Base-by-base conservation (phyloP, 2,888 invertebrate species). In the Erannis defoliaria region DNA sequence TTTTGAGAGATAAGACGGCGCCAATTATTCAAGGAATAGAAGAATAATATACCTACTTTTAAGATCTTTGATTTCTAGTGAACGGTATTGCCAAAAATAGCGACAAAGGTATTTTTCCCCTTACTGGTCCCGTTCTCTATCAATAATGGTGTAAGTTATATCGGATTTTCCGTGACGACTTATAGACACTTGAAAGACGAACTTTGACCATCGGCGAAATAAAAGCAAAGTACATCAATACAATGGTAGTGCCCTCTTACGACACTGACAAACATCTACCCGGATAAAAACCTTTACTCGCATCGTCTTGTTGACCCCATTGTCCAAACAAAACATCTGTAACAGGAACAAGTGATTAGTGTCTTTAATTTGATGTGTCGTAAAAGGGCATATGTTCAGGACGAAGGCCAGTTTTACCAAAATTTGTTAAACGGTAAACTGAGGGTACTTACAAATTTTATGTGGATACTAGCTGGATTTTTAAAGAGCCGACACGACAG, bases 341-440 rank as follows among this genome's bases (percentile, higher is more conserved):
- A 31, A 12, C 33, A 45, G 31, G 37, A 21, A 31, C 50, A 29
- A 42, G 69, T 71, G 72, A 77, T 78, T 74, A 77, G 72, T 68
- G 58, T 66, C 38, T 51, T 49, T 56, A 62, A 62, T 62, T 51
- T 56, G 23, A 56, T 53, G 53, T 53, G 55, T 51, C 38, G 51
- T 60, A 60, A 60, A 60, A 43, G 42, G 37, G 43, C 12, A 48
- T 23, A 21, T 59, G 60, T 55, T 49, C 43, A 60, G n/a, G 29
- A 42, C 16, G 12, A n/a, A 33, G 45, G 18, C 45, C 55, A 9
- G 55, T 45, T 55, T 14, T 10, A 40, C 19, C 8, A 51, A 37
- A 5, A 26, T 18, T 37, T 23, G n/a, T 48, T 33, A 29, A 10
- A 38, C 18, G 3, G 9, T 8, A 18, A 33, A 33, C 5, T 10